These are phyloP conservation scores for Protosalanx chinensis DNA, from an alignment of 2,797 vertebrate genomes.

Conservation along the genomic window DNA sequence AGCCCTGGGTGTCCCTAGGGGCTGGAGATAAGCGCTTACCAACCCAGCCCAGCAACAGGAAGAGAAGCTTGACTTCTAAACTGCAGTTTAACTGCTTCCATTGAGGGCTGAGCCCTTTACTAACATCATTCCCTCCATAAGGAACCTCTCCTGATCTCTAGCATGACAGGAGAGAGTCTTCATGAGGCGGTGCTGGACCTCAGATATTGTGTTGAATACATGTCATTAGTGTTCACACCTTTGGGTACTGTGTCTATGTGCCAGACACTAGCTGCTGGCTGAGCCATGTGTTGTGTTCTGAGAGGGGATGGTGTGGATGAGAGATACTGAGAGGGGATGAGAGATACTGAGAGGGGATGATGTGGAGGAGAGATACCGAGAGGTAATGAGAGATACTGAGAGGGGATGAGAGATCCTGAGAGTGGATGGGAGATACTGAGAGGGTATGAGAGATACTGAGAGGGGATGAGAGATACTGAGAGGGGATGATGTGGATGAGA, in stretches of 20 bases:
- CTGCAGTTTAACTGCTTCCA: no score
- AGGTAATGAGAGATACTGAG: no score
- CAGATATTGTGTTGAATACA: constrained; percentile 17
- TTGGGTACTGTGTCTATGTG: no score
- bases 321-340: constrained; percentile 58
- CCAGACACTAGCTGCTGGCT: not conserved
- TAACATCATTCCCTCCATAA: constrained; percentile 11
- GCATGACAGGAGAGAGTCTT: constrained; percentile 12
- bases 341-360: no score
- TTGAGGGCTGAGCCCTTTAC: constrained; percentile 20
- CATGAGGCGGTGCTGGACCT: constrained; percentile 5
- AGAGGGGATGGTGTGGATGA: constrained; percentile 23
- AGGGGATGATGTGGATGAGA: no score
- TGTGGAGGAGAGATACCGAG: no score
- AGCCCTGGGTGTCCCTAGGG: constrained; percentile 55
- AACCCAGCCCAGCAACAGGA: constrained; percentile 26
- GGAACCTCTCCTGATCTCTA: constrained; percentile 36
- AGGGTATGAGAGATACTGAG: constrained; percentile 36
- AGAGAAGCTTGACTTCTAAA: constrained; percentile 8
- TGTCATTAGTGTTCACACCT: not conserved
- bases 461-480: no score
- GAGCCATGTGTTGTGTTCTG: constrained; percentile 22
- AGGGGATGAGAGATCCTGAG: no score
- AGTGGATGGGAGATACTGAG: constrained; percentile 44
- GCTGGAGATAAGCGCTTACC: constrained; percentile 61